These are phyloP conservation scores for Neodiprion fabricii DNA, from an alignment of 1,140 invertebrate species.

Conservation along the genomic window DNA sequence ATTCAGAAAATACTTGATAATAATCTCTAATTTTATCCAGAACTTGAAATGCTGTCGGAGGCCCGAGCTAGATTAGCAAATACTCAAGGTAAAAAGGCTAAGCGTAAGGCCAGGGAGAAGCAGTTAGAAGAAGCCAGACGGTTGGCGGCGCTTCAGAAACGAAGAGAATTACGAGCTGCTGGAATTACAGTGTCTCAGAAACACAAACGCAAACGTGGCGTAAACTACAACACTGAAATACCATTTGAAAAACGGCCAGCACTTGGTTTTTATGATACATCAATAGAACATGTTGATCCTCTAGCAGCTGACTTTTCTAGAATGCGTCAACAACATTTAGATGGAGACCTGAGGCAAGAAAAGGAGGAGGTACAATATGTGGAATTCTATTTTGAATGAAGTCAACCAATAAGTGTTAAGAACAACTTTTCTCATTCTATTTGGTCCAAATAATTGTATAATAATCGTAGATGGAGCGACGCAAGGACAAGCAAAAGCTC, in stretches of 20 bases:
- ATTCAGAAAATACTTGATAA: constrained; percentile 21
- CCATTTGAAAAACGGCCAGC: constrained; percentile 96
- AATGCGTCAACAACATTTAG: constrained; percentile 90
- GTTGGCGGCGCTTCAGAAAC: constrained; percentile 95
- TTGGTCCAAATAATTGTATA: constrained; percentile 29
- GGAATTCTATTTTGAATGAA: constrained; percentile 21
- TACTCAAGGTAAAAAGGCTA: constrained; percentile 99
- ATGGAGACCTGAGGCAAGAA: constrained; percentile 88
- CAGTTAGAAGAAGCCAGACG: constrained; percentile 97
- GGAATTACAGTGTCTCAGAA: constrained; percentile 89
- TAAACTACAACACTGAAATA: constrained; percentile 98
- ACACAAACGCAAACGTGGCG: constrained; percentile 78
- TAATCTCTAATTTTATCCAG: constrained; percentile 64
- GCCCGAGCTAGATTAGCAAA: constrained; percentile 97
- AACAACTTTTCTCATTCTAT: constrained; percentile 24
- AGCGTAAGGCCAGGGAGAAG: constrained; percentile 97
- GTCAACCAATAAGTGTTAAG: constrained; percentile 1
- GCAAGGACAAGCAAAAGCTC: constrained; percentile 91
- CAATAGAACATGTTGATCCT: constrained; percentile 87
- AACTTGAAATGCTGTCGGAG: constrained; percentile 99
- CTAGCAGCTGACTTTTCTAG: constrained; percentile 88
- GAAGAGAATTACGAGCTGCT: constrained; percentile 94
- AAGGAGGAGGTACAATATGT: constrained; percentile 76
- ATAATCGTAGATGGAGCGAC: constrained; percentile 69
- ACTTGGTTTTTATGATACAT: constrained; percentile 92